A percentile compares a stretch with the other conserved stretches of the same genome.
These are phyloP conservation scores for Passer domesticus DNA, from an alignment of 2,113 vertebrate species.

Conservation along the genomic window DNA sequence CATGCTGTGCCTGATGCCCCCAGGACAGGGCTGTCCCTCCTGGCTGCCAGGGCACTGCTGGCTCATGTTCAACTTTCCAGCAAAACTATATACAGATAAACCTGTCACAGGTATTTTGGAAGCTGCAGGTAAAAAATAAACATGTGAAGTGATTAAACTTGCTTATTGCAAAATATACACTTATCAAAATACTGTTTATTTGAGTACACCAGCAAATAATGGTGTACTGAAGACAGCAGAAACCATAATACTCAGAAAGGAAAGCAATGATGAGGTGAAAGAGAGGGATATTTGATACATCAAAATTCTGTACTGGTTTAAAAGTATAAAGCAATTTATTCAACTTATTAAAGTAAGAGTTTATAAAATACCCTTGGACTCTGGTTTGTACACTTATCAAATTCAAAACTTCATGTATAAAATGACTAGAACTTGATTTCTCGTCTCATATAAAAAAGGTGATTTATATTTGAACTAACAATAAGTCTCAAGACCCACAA, in stretches of 20 bases:
- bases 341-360: constrained; percentile 43
- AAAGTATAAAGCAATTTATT: constrained; percentile 24
- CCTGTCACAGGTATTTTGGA: neutral
- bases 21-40: rapidly evolving
- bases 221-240: neutral
- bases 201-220: neutral
- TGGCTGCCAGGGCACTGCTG: neutral
- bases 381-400: constrained; percentile 15
- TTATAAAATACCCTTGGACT: constrained; percentile 36
- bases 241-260: neutral
- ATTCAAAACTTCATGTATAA: constrained; percentile 30
- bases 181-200: neutral
- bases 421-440: constrained; percentile 51
- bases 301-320: neutral
- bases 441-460: neutral
- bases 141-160: neutral
- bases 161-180: neutral
- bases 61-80: neutral
- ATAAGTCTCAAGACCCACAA: constrained; percentile 43
- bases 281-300: neutral
- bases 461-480: constrained; percentile 53
- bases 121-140: neutral
- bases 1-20: rapidly evolving
- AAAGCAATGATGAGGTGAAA: neutral
- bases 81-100: neutral